phyloP scores from a whole-genome alignment of 2,113 vertebrate species.

The Pogona vitticeps region DNA sequence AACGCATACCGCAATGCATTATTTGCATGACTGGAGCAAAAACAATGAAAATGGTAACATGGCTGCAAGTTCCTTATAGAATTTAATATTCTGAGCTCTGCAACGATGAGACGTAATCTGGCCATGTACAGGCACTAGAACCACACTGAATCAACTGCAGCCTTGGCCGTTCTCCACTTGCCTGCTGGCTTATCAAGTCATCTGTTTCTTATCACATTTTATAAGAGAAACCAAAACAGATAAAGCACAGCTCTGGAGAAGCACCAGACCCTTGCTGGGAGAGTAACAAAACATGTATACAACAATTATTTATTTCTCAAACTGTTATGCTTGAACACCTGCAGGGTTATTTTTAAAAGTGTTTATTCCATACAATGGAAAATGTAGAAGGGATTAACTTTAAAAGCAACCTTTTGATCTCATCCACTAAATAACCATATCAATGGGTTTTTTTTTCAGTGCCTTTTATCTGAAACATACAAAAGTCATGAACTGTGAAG shows the following conservation, averaged over 20 bases:
- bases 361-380: conserved; percentile 39
- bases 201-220: not conserved
- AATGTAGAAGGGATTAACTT: conserved; percentile 64
- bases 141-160: not conserved
- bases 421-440: conserved; percentile 64
- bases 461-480: conserved; percentile 57
- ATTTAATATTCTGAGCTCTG: too few relatives aligned
- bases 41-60: too few relatives aligned
- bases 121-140: not conserved
- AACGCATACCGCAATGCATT: too few relatives aligned
- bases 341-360: conserved; percentile 35
- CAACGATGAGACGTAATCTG: not conserved
- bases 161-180: not conserved
- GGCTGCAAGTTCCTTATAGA: too few relatives aligned
- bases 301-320: conserved; percentile 23
- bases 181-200: not conserved
- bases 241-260: not conserved
- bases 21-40: too few relatives aligned
- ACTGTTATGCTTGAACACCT: conserved; percentile 52
- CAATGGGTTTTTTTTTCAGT: conserved; percentile 66
- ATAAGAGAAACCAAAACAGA: not conserved
- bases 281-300: not conserved
- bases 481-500: conserved; percentile 62
- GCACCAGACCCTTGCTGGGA: not conserved
- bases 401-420: conserved; percentile 62